Conservation (phyloP, 2,797 vertebrate genomes). For the Parambassis ranga region DNA sequence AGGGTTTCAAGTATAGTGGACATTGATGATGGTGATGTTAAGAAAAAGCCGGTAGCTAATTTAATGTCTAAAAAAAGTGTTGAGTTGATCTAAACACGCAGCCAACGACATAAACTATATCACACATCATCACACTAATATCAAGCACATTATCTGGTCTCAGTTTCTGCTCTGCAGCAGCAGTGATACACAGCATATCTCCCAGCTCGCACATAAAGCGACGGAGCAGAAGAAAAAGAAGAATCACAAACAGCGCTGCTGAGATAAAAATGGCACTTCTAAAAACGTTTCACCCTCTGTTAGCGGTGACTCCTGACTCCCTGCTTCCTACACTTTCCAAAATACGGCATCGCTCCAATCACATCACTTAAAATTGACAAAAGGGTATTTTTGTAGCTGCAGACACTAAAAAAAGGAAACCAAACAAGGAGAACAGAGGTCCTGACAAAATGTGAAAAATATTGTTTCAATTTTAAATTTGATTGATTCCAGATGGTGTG, state of each 20-base stretch:
- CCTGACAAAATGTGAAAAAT: not conserved
- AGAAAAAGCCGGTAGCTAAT: no score
- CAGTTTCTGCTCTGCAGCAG: constrained; percentile 12
- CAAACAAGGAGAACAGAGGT: not conserved
- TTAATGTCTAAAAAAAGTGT: no score
- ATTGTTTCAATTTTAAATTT: not conserved
- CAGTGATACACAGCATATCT: constrained; percentile 29
- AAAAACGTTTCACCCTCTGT: constrained; percentile 63
- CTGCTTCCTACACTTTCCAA: constrained; percentile 61
- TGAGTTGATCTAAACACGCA: not conserved
- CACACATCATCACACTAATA: constrained; percentile 5
- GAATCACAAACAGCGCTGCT: constrained; percentile 40
- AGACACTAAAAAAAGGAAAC: not conserved
- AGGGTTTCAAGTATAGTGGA: no score
- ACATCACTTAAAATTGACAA: constrained; percentile 49
- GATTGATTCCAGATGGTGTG: not conserved
- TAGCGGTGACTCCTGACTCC: constrained; percentile 62
- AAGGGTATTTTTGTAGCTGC: constrained; percentile 27
- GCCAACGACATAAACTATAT: not conserved
- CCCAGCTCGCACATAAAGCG: constrained; percentile 5
- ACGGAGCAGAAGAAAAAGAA: constrained; percentile 25
- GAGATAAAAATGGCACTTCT: constrained; percentile 68
- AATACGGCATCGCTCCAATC: constrained; percentile 58
- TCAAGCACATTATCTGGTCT: constrained; percentile 25
- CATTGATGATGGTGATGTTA: no score